Evolutionary conservation across 1,140 invertebrate genomes (phyloP).

Genomic region (Apolygus lucorum): DNA sequence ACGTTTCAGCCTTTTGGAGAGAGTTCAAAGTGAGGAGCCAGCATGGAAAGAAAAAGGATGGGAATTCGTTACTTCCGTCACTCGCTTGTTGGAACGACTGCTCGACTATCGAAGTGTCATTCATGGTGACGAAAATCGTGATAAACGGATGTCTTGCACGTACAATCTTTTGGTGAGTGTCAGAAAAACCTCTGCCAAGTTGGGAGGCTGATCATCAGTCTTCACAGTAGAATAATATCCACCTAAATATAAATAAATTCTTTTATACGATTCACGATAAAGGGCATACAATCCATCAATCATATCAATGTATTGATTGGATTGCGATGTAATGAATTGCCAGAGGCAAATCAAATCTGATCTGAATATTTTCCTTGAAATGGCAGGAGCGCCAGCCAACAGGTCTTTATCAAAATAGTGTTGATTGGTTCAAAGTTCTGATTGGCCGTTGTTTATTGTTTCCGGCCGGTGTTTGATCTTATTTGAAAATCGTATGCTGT

Average conservation of each 20-base stretch:
- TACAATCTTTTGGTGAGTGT: slow-evolving; percentile 80
- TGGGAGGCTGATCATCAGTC: background rate
- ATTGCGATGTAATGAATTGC: too few species aligned
- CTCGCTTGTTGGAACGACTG: slow-evolving; percentile 73
- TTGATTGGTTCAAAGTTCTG: too few species aligned
- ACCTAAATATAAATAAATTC: background rate
- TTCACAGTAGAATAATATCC: background rate
- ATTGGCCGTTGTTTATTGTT: too few species aligned
- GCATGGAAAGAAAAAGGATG: slow-evolving; percentile 83
- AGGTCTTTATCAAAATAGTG: too few species aligned
- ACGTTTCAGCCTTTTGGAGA: slow-evolving; percentile 69
- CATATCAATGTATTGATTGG: too few species aligned
- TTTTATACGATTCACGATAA: background rate
- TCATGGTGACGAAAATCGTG: slow-evolving; percentile 82
- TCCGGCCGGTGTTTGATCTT: too few species aligned
- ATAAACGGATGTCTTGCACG: slow-evolving; percentile 93
- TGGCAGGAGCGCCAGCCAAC: too few species aligned
- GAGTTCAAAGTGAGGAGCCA: slow-evolving; percentile 74
- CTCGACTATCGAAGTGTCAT: slow-evolving; percentile 88
- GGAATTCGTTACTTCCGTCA: slow-evolving; percentile 85
- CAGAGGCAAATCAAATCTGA: too few species aligned
- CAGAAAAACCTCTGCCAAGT: too few species aligned
- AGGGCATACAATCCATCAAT: too few species aligned
- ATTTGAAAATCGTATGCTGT: too few species aligned
- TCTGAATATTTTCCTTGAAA: too few species aligned